Conservation (phyloP, 1,140 invertebrate genomes). For the Orius insidiosus region DNA sequence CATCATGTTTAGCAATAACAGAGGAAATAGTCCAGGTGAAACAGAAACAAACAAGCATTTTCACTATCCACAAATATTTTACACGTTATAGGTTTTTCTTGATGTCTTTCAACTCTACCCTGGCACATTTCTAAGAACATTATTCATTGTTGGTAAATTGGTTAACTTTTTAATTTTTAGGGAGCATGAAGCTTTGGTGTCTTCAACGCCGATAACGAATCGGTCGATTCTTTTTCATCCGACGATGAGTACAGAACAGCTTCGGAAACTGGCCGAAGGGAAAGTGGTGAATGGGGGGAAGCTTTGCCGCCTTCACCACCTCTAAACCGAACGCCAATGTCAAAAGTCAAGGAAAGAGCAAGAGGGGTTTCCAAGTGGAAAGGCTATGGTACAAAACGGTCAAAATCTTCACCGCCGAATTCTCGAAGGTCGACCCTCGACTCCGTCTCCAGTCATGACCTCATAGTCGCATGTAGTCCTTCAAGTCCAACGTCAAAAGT, state of each 20-base stretch:
- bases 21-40: too few relatives aligned
- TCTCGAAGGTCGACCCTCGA: constrained; percentile 47
- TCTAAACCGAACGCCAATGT: constrained; percentile 46
- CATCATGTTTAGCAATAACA: neutral
- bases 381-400: constrained; percentile 30
- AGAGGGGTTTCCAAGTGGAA: constrained; percentile 18
- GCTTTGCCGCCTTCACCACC: constrained; percentile 55
- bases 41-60: neutral
- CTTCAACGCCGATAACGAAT: constrained; percentile 9
- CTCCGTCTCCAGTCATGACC: constrained; percentile 40
- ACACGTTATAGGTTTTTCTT: neutral
- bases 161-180: neutral
- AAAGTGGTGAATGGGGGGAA: constrained; percentile 30
- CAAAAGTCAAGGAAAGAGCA: constrained; percentile 58
- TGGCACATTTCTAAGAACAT: neutral
- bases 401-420: constrained; percentile 41
- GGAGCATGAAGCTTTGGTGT: constrained; percentile 13
- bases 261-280: constrained; percentile 37
- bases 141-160: too few relatives aligned
- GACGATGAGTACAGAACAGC: constrained; percentile 73
- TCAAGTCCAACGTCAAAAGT: neutral
- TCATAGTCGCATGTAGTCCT: constrained; percentile 14
- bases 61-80: neutral
- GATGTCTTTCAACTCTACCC: neutral
- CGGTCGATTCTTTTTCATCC: constrained; percentile 41